phyloP scores from a whole-genome alignment of 53 echinoderm and acorn worm species.

The Mesocentrotus franciscanus region DNA sequence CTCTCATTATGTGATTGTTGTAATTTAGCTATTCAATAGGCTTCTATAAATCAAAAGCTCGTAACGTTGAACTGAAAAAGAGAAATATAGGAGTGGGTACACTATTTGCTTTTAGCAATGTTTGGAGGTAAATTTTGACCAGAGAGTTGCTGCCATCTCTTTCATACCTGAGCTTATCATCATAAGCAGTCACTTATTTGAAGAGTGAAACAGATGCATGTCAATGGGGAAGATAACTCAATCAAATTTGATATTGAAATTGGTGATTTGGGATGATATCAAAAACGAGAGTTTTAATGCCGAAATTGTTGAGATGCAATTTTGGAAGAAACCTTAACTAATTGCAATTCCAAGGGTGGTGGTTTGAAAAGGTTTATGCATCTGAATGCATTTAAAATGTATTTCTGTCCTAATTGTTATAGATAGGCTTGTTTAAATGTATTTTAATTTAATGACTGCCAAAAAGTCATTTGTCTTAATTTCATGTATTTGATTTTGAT shows the following conservation, averaged over 20 bases:
- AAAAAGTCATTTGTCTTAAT: not conserved
- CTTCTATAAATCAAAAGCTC: not conserved
- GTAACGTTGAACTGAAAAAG: not conserved
- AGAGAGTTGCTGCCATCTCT: too few species aligned
- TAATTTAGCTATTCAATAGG: not conserved
- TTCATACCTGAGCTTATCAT: too few species aligned
- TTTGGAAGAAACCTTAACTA: not conserved
- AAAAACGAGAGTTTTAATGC: not conserved
- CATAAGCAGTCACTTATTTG: too few species aligned
- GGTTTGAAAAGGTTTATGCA: not conserved
- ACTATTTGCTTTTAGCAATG: not conserved
- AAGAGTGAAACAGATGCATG: not conserved
- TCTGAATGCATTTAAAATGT: too few species aligned
- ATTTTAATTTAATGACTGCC: not conserved
- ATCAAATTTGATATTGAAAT: not conserved
- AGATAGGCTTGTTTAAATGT: not conserved
- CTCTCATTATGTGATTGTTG: not conserved
- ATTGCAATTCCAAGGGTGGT: not conserved
- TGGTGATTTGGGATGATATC: too few species aligned
- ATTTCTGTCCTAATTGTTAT: too few species aligned
- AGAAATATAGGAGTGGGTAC: not conserved
- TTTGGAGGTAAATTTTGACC: not conserved
- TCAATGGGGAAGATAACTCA: not conserved
- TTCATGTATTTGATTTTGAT: not conserved
- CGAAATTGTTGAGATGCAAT: not conserved